These are phyloP conservation scores for Flabesymbios commensalis DNA, from an alignment of 2,888 invertebrate species.

Conservation along the genomic window DNA sequence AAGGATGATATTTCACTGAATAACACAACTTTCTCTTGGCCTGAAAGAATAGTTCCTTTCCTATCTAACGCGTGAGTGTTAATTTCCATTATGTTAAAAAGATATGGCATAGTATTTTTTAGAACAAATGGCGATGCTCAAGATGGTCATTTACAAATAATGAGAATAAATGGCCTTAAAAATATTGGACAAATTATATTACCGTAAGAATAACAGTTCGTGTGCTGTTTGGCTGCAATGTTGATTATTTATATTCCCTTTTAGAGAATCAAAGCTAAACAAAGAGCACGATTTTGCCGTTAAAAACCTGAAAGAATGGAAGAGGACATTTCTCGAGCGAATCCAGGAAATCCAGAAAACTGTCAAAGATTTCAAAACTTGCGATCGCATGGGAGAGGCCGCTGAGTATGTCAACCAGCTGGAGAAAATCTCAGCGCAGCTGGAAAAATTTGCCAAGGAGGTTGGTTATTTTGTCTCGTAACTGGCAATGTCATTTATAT, in stretches of 20 bases:
- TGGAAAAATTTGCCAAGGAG: conserved; percentile 54
- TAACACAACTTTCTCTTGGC: conserved; percentile 59
- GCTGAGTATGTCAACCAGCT: conserved; percentile 51
- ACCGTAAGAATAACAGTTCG: too few relatives aligned
- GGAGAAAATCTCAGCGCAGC: conserved; percentile 44
- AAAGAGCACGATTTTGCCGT: conserved; percentile 56
- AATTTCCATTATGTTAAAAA: not conserved
- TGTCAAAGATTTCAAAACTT: conserved; percentile 52
- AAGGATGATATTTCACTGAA: conserved; percentile 55
- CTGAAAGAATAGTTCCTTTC: conserved; percentile 56
- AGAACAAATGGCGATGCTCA: too few relatives aligned
- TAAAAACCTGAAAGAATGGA: conserved; percentile 45
- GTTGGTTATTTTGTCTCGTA: conserved; percentile 33
- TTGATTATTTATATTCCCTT: too few relatives aligned
- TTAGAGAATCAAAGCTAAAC: conserved; percentile 53
- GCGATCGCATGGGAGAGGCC: conserved; percentile 58
- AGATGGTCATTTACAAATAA: too few relatives aligned
- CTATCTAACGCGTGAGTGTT: conserved; percentile 54
- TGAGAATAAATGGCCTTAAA: too few relatives aligned
- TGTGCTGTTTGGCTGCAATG: too few relatives aligned
- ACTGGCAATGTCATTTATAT: too few relatives aligned
- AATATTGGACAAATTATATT: too few relatives aligned
- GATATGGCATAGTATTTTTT: too few relatives aligned
- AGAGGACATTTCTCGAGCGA: conserved; percentile 19
- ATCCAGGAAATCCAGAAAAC: conserved; percentile 25